These are phyloP conservation scores for Balanococcus diminutus DNA, from an alignment of 2,888 invertebrate genomes.

Conservation along the genomic window DNA sequence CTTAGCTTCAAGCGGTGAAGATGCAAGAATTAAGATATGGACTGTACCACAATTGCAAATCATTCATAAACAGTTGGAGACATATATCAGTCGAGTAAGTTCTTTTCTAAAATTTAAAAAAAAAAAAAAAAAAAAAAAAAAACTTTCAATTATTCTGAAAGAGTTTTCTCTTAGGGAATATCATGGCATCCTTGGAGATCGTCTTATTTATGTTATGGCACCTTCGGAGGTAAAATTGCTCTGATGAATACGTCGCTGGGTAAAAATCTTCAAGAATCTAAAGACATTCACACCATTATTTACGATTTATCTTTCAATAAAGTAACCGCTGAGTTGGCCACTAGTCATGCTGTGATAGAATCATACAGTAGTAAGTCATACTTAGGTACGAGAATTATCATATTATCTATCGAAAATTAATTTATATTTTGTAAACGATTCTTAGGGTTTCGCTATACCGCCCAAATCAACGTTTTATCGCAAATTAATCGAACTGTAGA, in stretches of 20 bases:
- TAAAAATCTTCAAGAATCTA: background rate
- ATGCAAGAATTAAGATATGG: constrained; percentile 36
- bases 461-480: constrained; percentile 53
- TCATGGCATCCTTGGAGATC: constrained; percentile 56
- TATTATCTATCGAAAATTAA: background rate
- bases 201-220: constrained; percentile 49
- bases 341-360: constrained; percentile 24
- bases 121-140: background rate
- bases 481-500: constrained; percentile 56
- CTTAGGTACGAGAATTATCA: background rate
- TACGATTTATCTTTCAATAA: constrained; percentile 53
- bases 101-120: background rate
- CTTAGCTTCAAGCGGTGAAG: constrained; percentile 40
- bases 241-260: constrained; percentile 36
- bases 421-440: background rate
- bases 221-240: constrained; percentile 41
- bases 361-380: background rate
- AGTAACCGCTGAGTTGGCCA: constrained; percentile 52
- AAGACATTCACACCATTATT: background rate
- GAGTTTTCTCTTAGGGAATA: constrained; percentile 44
- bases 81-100: constrained; percentile 21
- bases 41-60: constrained; percentile 30
- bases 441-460: background rate
- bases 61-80: background rate
- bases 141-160: background rate